Conservation (phyloP, 2,113 vertebrate species). For the Cavia aperea region DNA sequence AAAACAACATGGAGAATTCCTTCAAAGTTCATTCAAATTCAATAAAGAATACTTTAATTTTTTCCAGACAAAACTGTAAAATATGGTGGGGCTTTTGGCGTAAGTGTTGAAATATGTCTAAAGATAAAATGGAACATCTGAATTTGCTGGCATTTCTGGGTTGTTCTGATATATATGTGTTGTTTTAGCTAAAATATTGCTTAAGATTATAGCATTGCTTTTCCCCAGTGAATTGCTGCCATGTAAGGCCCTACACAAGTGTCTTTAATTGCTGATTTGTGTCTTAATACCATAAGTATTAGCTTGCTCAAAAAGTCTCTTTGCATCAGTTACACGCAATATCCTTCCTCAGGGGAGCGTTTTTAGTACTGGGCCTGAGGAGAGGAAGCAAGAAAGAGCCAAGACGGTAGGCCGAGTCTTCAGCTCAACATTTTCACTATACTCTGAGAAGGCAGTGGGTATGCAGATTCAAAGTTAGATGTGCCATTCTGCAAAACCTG, state of each 20-base stretch:
- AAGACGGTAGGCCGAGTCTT: background rate
- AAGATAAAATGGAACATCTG: conserved; percentile 45
- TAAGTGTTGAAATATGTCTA: conserved; percentile 36
- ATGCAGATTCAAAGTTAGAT: background rate
- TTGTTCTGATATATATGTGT: background rate
- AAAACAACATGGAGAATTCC: background rate
- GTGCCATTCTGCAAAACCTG: background rate
- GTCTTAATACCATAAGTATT: background rate
- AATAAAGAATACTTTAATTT: conserved; percentile 13
- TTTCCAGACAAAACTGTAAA: background rate
- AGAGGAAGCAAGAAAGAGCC: background rate
- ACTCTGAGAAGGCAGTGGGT: background rate
- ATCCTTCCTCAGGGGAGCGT: background rate
- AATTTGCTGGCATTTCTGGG: conserved; percentile 35
- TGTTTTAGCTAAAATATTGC: conserved; percentile 32
- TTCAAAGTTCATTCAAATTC: conserved; percentile 32
- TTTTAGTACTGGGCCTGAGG: background rate
- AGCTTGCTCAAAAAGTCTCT: conserved; percentile 1
- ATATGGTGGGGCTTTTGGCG: background rate
- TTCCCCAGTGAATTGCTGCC: background rate
- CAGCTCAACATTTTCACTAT: background rate
- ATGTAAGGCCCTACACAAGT: background rate
- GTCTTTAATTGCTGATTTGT: background rate
- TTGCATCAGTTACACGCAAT: conserved; percentile 12
- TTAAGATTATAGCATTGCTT: background rate